A percentile compares a stretch with the other conserved stretches of the same genome.
These are phyloP conservation scores for Cataglyphis altisquamis DNA, from an alignment of 2,888 invertebrate species.

Conservation along the genomic window DNA sequence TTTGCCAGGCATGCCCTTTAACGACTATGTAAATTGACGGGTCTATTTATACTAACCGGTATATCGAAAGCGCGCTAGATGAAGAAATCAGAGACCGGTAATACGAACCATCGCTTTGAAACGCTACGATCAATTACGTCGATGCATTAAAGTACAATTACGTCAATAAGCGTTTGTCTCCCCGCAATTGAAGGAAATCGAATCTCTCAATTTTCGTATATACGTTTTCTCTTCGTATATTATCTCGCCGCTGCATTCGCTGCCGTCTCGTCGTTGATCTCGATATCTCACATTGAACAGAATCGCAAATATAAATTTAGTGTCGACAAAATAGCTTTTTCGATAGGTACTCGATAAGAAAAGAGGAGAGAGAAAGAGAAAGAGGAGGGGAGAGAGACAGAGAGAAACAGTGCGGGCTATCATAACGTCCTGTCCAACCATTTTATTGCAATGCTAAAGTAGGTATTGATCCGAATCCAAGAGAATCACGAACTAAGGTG, in stretches of 20 bases:
- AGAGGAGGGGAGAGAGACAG: conserved; percentile 31
- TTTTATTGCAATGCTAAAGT: conserved; percentile 79
- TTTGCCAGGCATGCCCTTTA: conserved; percentile 81
- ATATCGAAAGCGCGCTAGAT: conserved; percentile 79
- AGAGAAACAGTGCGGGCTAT: conserved; percentile 63
- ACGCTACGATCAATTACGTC: conserved; percentile 73
- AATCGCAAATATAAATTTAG: conserved; percentile 73
- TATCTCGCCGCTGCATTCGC: not conserved
- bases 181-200: not conserved
- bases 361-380: conserved; percentile 38
- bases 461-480: conserved; percentile 78
- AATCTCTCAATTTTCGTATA: conserved; percentile 3
- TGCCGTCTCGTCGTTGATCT: conserved; percentile 38
- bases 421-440: conserved; percentile 78
- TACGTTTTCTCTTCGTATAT: not conserved
- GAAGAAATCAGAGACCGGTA: conserved; percentile 80
- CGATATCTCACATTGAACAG: conserved; percentile 55
- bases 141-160: conserved; percentile 54
- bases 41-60: conserved; percentile 84
- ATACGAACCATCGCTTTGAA: conserved; percentile 58
- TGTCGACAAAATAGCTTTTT: conserved; percentile 69
- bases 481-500: conserved; percentile 78
- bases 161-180: not conserved
- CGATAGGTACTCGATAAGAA: conserved; percentile 74
- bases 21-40: conserved; percentile 85